phyloP scores from a whole-genome alignment of 2,797 vertebrate species.

The Myripristis jacobus region DNA sequence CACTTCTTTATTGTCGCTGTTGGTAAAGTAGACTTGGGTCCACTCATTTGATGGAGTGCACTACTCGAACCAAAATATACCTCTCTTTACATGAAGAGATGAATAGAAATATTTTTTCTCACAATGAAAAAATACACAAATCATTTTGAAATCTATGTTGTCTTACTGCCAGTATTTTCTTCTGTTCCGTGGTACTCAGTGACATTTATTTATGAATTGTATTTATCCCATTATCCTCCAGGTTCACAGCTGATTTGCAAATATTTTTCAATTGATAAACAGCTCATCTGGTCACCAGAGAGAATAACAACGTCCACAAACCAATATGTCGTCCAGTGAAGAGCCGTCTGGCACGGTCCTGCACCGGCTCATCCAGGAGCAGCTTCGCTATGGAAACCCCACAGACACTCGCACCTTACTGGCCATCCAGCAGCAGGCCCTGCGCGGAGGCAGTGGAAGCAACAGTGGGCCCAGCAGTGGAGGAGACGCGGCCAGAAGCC shows the following conservation, averaged over 20 bases:
- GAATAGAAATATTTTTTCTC: too few relatives aligned
- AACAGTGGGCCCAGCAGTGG: constrained; percentile 87
- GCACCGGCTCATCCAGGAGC: constrained; percentile 98
- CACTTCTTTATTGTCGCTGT: constrained; percentile 71
- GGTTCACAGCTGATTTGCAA: constrained; percentile 55
- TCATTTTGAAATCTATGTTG: too few relatives aligned
- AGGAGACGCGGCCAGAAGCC: constrained; percentile 81
- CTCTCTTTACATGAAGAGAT: too few relatives aligned
- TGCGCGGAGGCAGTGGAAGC: constrained; percentile 81
- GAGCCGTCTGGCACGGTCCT: constrained; percentile 96
- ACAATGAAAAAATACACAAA: too few relatives aligned
- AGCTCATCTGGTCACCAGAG: constrained; percentile 46
- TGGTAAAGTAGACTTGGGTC: constrained; percentile 3
- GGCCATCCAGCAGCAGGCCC: constrained; percentile 93
- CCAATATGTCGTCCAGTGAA: constrained; percentile 92
- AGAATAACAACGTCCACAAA: constrained; percentile 36
- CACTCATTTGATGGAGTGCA: background rate
- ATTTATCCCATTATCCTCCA: constrained; percentile 43
- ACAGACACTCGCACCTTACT: constrained; percentile 95
- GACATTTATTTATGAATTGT: background rate
- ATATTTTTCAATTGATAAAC: constrained; percentile 27
- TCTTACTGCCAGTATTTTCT: too few relatives aligned
- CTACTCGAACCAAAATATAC: background rate
- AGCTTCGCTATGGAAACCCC: constrained; percentile 96
- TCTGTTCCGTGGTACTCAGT: too few relatives aligned